phyloP scores from a whole-genome alignment of 2,113 vertebrate genomes.

The Pelmatolapia mariae region DNA sequence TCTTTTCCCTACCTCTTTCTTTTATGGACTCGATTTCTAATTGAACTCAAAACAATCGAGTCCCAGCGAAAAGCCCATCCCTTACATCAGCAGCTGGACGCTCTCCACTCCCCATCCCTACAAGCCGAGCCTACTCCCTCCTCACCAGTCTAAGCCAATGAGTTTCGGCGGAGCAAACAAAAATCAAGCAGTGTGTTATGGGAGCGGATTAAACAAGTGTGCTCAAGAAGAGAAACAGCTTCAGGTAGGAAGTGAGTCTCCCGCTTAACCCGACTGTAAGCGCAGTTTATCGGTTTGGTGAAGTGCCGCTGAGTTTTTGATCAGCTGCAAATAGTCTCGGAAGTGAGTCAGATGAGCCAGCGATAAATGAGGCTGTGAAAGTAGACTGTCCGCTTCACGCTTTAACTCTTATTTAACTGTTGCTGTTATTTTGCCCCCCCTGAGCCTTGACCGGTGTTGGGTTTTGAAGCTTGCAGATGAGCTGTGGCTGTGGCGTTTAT shows the following conservation, averaged over 20 bases:
- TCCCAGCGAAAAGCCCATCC: conserved; percentile 6
- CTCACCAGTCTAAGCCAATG: conserved; percentile 22
- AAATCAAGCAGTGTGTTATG: conserved; percentile 31
- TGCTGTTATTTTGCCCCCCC: not conserved
- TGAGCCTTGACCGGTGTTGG: not conserved
- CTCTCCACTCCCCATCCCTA: conserved; percentile 22
- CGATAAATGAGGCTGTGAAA: not conserved
- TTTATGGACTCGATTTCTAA: not conserved
- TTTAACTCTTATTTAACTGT: not conserved
- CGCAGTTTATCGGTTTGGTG: not conserved
- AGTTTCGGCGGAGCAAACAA: conserved; percentile 36
- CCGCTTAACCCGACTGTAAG: not conserved
- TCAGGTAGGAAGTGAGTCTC: conserved; percentile 54
- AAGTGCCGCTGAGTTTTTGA: not conserved
- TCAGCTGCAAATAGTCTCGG: not conserved
- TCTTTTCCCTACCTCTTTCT: not conserved
- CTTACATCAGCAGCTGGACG: conserved; percentile 46
- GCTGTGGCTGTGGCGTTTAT: not conserved
- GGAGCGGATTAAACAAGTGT: conserved; percentile 56
- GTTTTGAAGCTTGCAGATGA: not conserved
- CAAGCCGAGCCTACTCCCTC: conserved; percentile 36
- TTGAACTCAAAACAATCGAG: not conserved
- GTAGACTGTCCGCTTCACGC: not conserved
- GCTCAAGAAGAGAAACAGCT: conserved; percentile 30
- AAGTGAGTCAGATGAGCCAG: conserved; percentile 1